A percentile compares a stretch with the other conserved stretches of the same genome.
phyloP scores from a whole-genome alignment of 2,888 invertebrate genomes.

The Tenthredo distinguenda region DNA sequence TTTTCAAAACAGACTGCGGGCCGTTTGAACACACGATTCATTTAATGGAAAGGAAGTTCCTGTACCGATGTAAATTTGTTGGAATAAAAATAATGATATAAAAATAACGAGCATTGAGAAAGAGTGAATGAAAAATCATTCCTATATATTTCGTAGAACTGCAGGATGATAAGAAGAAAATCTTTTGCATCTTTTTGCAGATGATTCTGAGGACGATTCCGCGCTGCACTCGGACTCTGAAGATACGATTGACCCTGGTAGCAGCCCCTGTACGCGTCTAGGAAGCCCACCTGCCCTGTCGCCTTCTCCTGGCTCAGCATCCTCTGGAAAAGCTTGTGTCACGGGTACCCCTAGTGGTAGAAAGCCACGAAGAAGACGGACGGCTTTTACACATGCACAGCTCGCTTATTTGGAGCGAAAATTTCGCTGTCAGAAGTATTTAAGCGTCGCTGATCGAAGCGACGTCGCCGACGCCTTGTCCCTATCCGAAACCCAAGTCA shows the following conservation, averaged over 20 bases:
- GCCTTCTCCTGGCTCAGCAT: slow-evolving; percentile 69
- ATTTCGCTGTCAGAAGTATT: slow-evolving; percentile 95
- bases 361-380: slow-evolving; percentile 91
- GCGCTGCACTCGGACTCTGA: slow-evolving; percentile 76
- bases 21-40: too few species aligned
- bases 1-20: neutral
- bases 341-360: slow-evolving; percentile 81
- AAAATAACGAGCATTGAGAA: neutral
- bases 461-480: slow-evolving; percentile 95
- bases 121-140: neutral
- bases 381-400: slow-evolving; percentile 97
- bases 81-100: neutral
- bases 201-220: slow-evolving; percentile 76
- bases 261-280: slow-evolving; percentile 73
- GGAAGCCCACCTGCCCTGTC: slow-evolving; percentile 71
- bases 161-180: neutral
- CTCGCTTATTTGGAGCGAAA: slow-evolving; percentile 94
- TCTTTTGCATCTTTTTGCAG: slow-evolving; percentile 59
- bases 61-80: neutral
- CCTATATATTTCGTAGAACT: neutral
- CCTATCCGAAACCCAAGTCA: slow-evolving; percentile 95
- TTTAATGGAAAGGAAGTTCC: too few species aligned
- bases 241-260: slow-evolving; percentile 77
- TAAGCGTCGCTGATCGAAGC: slow-evolving; percentile 95
- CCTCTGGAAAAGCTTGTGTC: slow-evolving; percentile 65